Percentiles rank a stretch among this genome's conserved stretches.
phyloP scores from a whole-genome alignment of 2,888 invertebrate genomes.

The Andrena minutula region DNA sequence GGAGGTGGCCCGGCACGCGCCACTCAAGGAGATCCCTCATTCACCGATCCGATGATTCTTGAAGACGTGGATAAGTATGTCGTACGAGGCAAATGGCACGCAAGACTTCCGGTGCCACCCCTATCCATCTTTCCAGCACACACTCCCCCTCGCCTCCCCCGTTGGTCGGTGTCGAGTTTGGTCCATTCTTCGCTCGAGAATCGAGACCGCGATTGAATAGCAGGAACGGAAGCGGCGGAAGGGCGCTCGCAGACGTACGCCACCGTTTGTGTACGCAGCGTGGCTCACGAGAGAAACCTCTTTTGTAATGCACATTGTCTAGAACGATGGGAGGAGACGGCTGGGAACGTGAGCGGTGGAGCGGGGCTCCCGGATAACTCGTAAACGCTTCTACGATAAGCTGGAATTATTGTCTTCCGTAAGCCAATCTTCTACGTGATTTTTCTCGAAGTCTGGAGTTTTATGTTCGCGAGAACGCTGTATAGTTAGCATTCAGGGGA shows the following conservation, averaged over 20 bases:
- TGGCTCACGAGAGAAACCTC: slow-evolving; percentile 58
- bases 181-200: slow-evolving; percentile 73
- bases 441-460: not conserved
- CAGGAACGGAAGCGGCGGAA: slow-evolving; percentile 77
- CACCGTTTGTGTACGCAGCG: slow-evolving; percentile 50
- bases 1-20: slow-evolving; percentile 79
- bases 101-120: slow-evolving; percentile 83
- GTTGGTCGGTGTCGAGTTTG: slow-evolving; percentile 78
- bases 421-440: not conserved
- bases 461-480: not conserved
- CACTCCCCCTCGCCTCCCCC: slow-evolving; percentile 28
- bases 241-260: slow-evolving; percentile 66
- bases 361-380: not conserved
- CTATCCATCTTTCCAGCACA: slow-evolving; percentile 55
- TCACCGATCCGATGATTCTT: slow-evolving; percentile 78
- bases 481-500: no score
- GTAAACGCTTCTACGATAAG: slow-evolving; percentile 4
- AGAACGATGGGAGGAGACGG: slow-evolving; percentile 56
- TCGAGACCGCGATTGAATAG: slow-evolving; percentile 75
- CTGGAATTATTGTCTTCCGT: not conserved
- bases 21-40: slow-evolving; percentile 77
- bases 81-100: slow-evolving; percentile 82
- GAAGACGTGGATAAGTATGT: slow-evolving; percentile 78
- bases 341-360: slow-evolving; percentile 23
- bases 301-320: slow-evolving; percentile 72